These are phyloP conservation scores for Acridotheres tristis DNA, from an alignment of 2,797 vertebrate genomes.

Conservation along the genomic window DNA sequence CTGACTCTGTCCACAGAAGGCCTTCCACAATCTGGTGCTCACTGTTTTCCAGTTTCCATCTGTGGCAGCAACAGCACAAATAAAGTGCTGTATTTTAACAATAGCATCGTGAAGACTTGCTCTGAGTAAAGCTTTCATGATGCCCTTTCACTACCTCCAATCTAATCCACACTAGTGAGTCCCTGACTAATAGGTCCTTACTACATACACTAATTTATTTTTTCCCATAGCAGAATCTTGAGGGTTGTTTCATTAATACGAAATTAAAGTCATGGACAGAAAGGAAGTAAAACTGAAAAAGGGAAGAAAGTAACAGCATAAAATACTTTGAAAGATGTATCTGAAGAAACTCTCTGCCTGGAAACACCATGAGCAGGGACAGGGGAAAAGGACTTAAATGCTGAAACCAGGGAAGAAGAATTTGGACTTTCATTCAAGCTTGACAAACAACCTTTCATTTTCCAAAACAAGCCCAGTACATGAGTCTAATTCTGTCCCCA, in stretches of 20 bases:
- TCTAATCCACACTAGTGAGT: constrained; percentile 11
- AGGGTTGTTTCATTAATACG: not conserved
- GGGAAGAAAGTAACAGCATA: not conserved
- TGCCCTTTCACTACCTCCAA: not conserved
- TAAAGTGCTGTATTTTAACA: constrained; percentile 6
- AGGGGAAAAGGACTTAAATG: not conserved
- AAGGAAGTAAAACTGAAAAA: constrained; percentile 22
- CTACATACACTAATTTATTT: not conserved
- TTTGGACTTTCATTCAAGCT: not conserved
- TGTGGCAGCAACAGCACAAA: not conserved
- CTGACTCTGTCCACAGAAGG: not conserved
- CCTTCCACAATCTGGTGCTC: not conserved
- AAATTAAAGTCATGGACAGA: not conserved
- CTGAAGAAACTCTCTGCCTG: not conserved
- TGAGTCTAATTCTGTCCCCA: not conserved
- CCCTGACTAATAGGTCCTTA: not conserved
- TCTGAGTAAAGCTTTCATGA: constrained; percentile 11
- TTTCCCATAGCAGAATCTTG: not conserved
- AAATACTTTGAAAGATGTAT: not conserved
- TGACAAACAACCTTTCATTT: not conserved
- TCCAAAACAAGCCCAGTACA: not conserved
- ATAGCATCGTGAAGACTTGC: not conserved
- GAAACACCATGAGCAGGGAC: not conserved
- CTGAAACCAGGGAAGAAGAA: not conserved
- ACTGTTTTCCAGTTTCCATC: not conserved